These are phyloP conservation scores for Hirtodrosophila trivittata DNA, from an alignment of 2,888 invertebrate genomes.

Conservation along the genomic window DNA sequence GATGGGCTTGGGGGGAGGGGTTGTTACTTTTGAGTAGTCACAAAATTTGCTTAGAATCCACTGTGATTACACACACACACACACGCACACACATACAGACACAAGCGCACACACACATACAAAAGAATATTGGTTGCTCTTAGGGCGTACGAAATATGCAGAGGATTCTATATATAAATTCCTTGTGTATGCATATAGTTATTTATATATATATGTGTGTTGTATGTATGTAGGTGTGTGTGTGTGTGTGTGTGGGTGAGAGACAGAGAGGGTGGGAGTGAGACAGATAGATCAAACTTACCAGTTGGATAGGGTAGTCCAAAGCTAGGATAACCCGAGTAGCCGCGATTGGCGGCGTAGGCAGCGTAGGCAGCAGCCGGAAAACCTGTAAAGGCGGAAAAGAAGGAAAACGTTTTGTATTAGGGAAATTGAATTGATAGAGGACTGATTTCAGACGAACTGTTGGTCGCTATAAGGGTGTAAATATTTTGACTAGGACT, in stretches of 20 bases:
- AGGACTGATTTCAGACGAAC: too few relatives aligned
- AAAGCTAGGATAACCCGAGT: constrained; percentile 98
- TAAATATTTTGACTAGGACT: too few relatives aligned
- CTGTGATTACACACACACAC: constrained; percentile 48
- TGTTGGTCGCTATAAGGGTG: too few relatives aligned
- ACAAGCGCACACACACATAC: constrained; percentile 16
- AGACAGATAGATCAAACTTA: constrained; percentile 85
- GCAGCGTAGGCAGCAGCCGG: constrained; percentile 97
- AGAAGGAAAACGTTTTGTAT: too few relatives aligned
- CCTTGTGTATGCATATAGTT: constrained; percentile 7
- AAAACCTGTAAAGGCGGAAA: constrained; percentile 87
- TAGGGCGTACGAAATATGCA: constrained; percentile 40
- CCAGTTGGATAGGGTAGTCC: constrained; percentile 99
- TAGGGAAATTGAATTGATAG: too few relatives aligned
- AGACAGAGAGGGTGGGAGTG: constrained; percentile 8
- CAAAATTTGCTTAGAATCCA: constrained; percentile 28
- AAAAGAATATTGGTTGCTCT: constrained; percentile 20
- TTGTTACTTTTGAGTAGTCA: constrained; percentile 46
- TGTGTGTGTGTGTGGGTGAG: constrained; percentile 27
- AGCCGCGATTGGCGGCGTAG: constrained; percentile 97
- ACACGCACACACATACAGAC: constrained; percentile 38
- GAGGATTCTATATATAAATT: constrained; percentile 32
- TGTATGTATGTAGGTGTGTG: constrained; percentile 15
- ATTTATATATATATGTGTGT: constrained; percentile 9
- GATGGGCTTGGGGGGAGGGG: neutral